Conservation (phyloP, 2,888 invertebrate species). For the Polydrusus pterygomalis region DNA sequence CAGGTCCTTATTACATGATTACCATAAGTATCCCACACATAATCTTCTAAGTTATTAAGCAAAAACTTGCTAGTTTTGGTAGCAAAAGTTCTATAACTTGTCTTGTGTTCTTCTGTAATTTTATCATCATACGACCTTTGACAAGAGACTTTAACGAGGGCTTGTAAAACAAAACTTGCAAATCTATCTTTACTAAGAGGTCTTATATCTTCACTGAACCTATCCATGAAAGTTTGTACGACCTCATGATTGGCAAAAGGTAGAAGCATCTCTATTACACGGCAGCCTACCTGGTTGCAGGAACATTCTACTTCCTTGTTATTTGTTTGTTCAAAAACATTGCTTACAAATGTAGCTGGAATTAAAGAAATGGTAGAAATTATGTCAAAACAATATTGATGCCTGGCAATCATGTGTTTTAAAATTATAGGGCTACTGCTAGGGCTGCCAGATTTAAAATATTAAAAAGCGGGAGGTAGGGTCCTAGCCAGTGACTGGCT, state of each 20-base stretch:
- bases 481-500: too few relatives aligned
- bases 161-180: constrained; percentile 87
- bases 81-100: constrained; percentile 78
- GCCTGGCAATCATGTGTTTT: too few relatives aligned
- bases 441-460: too few relatives aligned
- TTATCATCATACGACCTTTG: constrained; percentile 71
- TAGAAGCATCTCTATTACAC: constrained; percentile 84
- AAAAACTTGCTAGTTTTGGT: constrained; percentile 84
- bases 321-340: constrained; percentile 83
- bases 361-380: constrained; percentile 58
- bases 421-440: too few relatives aligned
- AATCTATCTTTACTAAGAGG: constrained; percentile 84
- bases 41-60: constrained; percentile 90
- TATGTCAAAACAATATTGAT: too few relatives aligned
- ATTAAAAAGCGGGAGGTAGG: too few relatives aligned
- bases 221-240: constrained; percentile 78
- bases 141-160: constrained; percentile 77
- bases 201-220: constrained; percentile 80
- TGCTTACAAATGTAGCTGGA: constrained; percentile 81
- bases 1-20: constrained; percentile 85
- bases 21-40: constrained; percentile 84
- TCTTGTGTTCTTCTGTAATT: constrained; percentile 62
- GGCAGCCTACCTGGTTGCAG: constrained; percentile 87
- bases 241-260: constrained; percentile 79
- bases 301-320: constrained; percentile 83